Evolutionary conservation across 2,797 vertebrate genomes (phyloP), one percentile per base, ranked within the genome.

Genomic region (Esox lucius): DNA sequence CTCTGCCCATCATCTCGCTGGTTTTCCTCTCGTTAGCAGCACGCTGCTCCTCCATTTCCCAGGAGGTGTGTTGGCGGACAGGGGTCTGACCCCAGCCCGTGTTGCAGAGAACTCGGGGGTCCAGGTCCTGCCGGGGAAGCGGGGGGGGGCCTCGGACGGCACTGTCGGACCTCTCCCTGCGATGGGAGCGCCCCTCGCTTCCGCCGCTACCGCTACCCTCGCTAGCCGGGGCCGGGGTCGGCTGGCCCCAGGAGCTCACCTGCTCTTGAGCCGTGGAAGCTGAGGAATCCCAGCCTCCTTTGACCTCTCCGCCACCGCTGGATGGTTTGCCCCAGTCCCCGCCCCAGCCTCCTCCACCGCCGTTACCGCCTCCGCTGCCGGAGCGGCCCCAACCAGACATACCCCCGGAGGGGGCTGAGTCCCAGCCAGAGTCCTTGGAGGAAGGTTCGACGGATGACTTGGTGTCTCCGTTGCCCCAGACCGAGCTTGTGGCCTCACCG

Each of bases 1-100:
- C 22, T 3, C 56, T 8, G 0, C 96, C 94, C 77, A 95, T 94
- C 86, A 94, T 24, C 56, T 59, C 56, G 11, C n/a, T 22, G 56
- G 87, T 94, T 91, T 59, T 59, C 56, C 90, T 95, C 95, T 46
- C 68, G 15, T 94, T 95, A 87, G 93, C 91, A 86, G 94, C 93
- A 72, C 62, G 94, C 92, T 11, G 95, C 91, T 95, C 81, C 74
- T 96, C 92, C 0, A 94, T 98, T 80, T 98, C 96, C 98, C 98
- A 99, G 88, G 97, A 94, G 82, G 97, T 98, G 91, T 99, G 96
- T 89, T 99, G 98, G 88, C 96, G 97, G 86, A 99, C 95, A 75
- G 97, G 97, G 84, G 96, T 99, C 93, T 99, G 97, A 87, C 98
- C 98, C 98, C 98, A 99, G 59, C 98, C 98, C 72, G 95, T 96